A percentile compares a stretch with the other conserved stretches of the same genome.
These are phyloP conservation scores for Bryconaethiops microstoma DNA, from an alignment of 2,797 vertebrate species.

Conservation along the genomic window DNA sequence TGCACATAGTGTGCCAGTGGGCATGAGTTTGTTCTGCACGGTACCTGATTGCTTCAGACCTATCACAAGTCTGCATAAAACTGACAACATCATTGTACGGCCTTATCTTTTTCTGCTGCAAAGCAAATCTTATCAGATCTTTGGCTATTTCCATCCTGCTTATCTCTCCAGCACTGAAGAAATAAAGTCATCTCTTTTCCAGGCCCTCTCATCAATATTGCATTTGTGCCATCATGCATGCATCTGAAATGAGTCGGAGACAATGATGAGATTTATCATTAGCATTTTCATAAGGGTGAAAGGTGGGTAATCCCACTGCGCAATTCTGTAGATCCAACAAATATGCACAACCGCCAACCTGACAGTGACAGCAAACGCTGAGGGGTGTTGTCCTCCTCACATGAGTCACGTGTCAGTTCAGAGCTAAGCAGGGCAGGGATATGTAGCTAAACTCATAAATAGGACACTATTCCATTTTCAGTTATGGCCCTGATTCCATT, in stretches of 20 bases:
- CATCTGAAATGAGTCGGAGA: conserved; percentile 49
- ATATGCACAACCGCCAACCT: conserved; percentile 5
- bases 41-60: conserved; percentile 32
- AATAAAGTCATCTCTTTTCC: conserved; percentile 42
- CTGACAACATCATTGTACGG: conserved; percentile 9
- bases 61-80: conserved; percentile 31
- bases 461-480: conserved; percentile 23
- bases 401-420: conserved; percentile 13
- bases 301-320: conserved; percentile 28
- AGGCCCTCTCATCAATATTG: conserved; percentile 49
- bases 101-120: conserved; percentile 33
- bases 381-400: conserved; percentile 21
- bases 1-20: neutral
- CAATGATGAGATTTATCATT: conserved; percentile 54
- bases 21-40: conserved; percentile 23
- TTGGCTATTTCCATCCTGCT: conserved; percentile 24
- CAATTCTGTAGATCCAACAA: conserved; percentile 23
- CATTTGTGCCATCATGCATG: conserved; percentile 40
- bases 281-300: conserved; percentile 50
- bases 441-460: conserved; percentile 40
- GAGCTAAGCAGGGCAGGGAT: conserved; percentile 17
- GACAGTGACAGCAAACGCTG: conserved; percentile 17
- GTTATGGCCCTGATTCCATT: conserved; percentile 18
- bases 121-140: conserved; percentile 42
- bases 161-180: conserved; percentile 20